Conservation (phyloP, 1,140 invertebrate genomes). For the Apolygus lucorum region DNA sequence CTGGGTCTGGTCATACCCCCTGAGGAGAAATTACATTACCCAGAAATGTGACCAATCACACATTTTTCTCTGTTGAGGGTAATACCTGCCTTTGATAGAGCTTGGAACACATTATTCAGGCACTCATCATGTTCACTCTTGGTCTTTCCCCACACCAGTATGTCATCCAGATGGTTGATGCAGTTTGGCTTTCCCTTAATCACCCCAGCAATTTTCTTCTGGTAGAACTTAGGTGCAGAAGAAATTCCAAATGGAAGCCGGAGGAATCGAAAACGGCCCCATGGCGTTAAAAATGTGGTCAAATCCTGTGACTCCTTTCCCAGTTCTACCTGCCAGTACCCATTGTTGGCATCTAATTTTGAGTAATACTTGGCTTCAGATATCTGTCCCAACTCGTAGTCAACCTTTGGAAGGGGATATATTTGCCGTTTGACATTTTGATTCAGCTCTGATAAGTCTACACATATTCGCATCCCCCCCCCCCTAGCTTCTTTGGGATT, state of each 20-base stretch:
- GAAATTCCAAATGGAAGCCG: neutral
- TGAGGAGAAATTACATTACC: too few species aligned
- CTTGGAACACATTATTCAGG: neutral
- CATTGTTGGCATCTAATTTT: neutral
- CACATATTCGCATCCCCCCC: too few species aligned
- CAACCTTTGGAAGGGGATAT: too few species aligned
- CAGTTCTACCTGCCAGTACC: neutral
- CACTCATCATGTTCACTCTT: neutral
- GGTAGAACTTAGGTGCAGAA: neutral
- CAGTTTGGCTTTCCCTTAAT: neutral
- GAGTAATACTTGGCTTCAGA: neutral
- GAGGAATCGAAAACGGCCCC: neutral
- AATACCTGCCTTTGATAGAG: neutral
- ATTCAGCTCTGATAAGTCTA: too few species aligned
- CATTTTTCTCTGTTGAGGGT: neutral
- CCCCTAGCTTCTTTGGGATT: too few species aligned
- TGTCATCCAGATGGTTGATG: slow-evolving; percentile 4
- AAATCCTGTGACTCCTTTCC: neutral
- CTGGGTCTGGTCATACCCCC: too few species aligned
- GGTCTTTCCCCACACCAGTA: neutral
- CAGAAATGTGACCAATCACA: slow-evolving; percentile 1
- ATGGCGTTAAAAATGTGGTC: neutral
- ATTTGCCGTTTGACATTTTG: too few species aligned
- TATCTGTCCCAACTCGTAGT: too few species aligned
- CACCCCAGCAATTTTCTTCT: neutral